Percentiles rank a stretch among this genome's conserved stretches.
These are phyloP conservation scores for Yponomeuta evonymella DNA, from an alignment of 2,888 invertebrate species.

Conservation along the genomic window DNA sequence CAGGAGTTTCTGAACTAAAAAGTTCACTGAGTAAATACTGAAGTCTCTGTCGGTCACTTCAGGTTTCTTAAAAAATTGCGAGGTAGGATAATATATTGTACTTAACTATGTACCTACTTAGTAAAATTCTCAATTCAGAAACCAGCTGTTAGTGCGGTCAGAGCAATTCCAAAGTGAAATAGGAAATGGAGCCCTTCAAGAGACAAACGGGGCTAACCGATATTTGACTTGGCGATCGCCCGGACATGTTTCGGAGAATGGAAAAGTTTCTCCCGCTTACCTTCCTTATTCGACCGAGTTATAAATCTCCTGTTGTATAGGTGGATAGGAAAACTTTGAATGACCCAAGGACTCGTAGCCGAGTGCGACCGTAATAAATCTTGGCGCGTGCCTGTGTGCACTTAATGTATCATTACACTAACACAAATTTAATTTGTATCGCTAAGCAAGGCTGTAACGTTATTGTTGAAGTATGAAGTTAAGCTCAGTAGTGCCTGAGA, in stretches of 20 bases:
- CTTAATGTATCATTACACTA: conserved; percentile 8
- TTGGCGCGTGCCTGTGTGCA: not conserved
- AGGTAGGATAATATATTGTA: no score
- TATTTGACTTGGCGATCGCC: conserved; percentile 17
- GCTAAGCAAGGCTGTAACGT: conserved; percentile 13
- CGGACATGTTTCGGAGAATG: not conserved
- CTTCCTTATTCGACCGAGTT: not conserved
- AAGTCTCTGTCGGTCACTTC: no score
- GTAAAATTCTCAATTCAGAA: no score
- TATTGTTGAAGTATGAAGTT: conserved; percentile 19
- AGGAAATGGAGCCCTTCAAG: conserved; percentile 14
- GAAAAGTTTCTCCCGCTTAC: not conserved
- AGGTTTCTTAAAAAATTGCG: no score
- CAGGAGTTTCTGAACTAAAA: no score
- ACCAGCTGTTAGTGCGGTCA: no score
- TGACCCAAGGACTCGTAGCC: conserved; percentile 1
- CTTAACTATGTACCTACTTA: no score
- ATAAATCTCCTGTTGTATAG: conserved; percentile 14
- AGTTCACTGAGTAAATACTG: no score
- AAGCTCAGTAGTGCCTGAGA: conserved; percentile 27
- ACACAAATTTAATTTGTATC: conserved; percentile 14
- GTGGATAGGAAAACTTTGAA: not conserved
- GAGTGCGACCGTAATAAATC: conserved; percentile 12
- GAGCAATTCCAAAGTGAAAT: conserved; percentile 10
- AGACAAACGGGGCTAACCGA: conserved; percentile 4